Evolutionary conservation across 2,113 vertebrate species (phyloP).

Genomic region (Myodes glareolus): DNA sequence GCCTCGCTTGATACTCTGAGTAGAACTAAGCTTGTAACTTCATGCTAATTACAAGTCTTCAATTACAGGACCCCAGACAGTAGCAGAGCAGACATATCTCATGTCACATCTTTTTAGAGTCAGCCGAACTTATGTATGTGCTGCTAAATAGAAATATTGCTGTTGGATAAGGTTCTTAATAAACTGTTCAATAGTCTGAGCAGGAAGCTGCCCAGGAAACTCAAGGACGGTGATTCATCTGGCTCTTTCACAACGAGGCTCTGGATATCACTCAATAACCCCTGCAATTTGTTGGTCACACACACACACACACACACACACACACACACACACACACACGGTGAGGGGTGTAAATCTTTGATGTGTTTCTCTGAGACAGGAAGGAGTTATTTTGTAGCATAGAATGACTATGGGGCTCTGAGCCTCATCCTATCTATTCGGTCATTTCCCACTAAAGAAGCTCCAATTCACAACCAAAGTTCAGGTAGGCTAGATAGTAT

Average conservation of each 20-base stretch:
- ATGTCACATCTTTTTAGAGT: slow-evolving; percentile 43
- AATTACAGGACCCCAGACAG: slow-evolving; percentile 31
- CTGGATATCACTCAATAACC: slow-evolving; percentile 44
- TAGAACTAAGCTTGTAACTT: slow-evolving; percentile 26
- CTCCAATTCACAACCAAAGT: background rate
- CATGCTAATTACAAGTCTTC: slow-evolving; percentile 49
- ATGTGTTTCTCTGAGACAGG: background rate
- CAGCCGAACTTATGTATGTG: background rate
- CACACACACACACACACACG: background rate
- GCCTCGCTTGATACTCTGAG: background rate
- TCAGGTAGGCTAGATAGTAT: background rate
- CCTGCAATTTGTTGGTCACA: background rate
- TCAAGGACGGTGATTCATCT: background rate
- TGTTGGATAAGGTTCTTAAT: slow-evolving; percentile 26
- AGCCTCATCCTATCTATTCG: background rate
- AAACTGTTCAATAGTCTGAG: slow-evolving; percentile 27
- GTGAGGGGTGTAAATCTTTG: background rate
- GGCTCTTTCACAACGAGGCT: background rate
- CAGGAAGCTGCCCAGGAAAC: background rate
- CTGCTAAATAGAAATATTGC: slow-evolving; percentile 59
- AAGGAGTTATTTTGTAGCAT: background rate
- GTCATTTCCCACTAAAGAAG: background rate
- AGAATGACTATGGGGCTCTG: background rate
- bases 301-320: background rate
- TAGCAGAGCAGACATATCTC: slow-evolving; percentile 46